These are phyloP conservation scores for Sebastes kiyomatsui DNA, from an alignment of 2,797 vertebrate species.

Conservation along the genomic window DNA sequence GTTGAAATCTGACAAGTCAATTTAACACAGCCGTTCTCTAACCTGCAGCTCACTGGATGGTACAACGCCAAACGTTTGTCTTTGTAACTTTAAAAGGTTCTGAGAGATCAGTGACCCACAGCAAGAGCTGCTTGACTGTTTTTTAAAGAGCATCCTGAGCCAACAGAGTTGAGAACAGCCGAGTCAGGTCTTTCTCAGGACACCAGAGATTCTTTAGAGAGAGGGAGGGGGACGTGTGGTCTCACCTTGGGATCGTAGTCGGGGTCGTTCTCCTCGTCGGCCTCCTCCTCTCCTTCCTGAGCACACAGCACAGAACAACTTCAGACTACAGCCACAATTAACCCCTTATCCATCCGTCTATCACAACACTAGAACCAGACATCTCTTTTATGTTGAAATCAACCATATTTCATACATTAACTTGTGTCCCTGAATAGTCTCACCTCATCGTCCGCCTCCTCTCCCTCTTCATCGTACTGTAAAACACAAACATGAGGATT, in stretches of 20 bases:
- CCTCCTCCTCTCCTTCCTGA: slow-evolving; percentile 98
- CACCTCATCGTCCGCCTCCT: slow-evolving; percentile 98
- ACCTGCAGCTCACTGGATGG: slow-evolving; percentile 19
- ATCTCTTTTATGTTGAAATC: not conserved
- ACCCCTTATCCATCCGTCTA: not conserved
- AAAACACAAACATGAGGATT: slow-evolving; percentile 44
- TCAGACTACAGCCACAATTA: not conserved
- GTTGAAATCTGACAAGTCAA: slow-evolving; percentile 62
- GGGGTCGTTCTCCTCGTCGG: slow-evolving; percentile 97
- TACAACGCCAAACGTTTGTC: not conserved
- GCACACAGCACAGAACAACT: slow-evolving; percentile 26
- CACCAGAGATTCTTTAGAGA: slow-evolving; percentile 34
- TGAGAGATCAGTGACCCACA: not conserved
- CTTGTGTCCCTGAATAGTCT: slow-evolving; percentile 3
- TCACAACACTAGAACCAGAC: not conserved
- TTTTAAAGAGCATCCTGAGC: slow-evolving; percentile 30
- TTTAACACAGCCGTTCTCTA: slow-evolving; percentile 36
- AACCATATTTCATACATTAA: not conserved
- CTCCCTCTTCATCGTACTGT: slow-evolving; percentile 99
- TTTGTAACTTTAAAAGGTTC: not conserved
- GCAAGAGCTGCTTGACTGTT: not conserved
- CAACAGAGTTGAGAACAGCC: slow-evolving; percentile 59
- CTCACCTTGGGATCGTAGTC: slow-evolving; percentile 97
- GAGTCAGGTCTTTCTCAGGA: slow-evolving; percentile 47
- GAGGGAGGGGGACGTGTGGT: not conserved